These are phyloP conservation scores for Urophycis tenuis DNA, from an alignment of 2,797 vertebrate species.

Conservation along the genomic window DNA sequence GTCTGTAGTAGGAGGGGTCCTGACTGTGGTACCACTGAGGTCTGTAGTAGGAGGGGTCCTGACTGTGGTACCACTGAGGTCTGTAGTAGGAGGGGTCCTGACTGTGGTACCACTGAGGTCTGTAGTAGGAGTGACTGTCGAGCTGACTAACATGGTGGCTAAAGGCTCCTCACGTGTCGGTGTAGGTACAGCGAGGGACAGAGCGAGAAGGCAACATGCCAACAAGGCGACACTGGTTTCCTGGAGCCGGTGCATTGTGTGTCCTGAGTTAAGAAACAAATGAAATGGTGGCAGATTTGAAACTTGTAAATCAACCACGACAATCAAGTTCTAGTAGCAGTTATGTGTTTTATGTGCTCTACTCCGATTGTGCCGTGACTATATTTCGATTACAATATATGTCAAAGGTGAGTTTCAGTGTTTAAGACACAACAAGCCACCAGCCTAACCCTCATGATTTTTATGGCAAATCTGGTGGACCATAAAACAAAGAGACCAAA, in stretches of 20 bases:
- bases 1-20: neutral
- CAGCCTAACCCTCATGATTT: neutral
- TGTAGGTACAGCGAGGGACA: conserved; percentile 19
- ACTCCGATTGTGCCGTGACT: neutral
- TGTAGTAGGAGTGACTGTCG: neutral
- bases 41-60: neutral
- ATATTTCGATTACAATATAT: neutral
- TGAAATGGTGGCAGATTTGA: neutral
- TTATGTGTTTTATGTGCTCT: neutral
- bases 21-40: conserved; percentile 2
- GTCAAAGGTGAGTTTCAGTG: neutral
- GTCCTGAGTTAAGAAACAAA: conserved; percentile 31
- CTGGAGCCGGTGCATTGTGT: conserved; percentile 24
- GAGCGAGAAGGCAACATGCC: conserved; percentile 38
- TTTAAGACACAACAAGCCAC: neutral
- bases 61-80: conserved; percentile 1
- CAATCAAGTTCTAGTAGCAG: neutral
- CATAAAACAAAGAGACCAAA: neutral
- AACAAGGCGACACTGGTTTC: conserved; percentile 26
- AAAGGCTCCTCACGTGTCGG: neutral
- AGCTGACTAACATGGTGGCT: neutral
- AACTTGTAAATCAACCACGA: neutral
- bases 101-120: neutral
- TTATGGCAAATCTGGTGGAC: neutral
- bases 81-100: neutral